Evolutionary conservation across 2,113 vertebrate species (phyloP).

Genomic region (Panthera uncia): DNA sequence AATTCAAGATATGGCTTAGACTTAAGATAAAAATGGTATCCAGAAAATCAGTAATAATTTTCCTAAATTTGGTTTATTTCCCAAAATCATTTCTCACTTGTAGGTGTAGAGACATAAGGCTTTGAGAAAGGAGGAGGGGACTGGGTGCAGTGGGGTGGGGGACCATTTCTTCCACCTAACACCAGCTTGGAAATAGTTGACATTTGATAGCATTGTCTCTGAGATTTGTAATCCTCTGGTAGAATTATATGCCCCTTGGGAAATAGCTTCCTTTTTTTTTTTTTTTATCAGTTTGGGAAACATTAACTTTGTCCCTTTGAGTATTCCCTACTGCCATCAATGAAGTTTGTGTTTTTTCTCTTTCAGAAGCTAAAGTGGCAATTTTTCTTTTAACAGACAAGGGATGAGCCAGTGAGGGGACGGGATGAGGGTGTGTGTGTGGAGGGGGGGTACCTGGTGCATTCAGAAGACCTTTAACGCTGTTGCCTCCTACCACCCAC

Average conservation of each 20-base stretch:
- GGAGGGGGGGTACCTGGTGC: neutral
- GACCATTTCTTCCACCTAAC: conserved; percentile 62
- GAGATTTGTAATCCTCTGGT: conserved; percentile 72
- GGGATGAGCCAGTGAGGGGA: neutral
- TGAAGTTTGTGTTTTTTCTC: conserved; percentile 73
- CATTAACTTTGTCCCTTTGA: conserved; percentile 79
- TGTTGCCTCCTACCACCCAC: neutral
- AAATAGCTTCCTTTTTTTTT: conserved; percentile 73
- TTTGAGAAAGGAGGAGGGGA: neutral
- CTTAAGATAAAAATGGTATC: neutral
- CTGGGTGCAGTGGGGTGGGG: neutral
- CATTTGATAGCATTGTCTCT: conserved; percentile 74
- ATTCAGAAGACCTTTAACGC: conserved; percentile 9
- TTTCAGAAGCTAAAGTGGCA: conserved; percentile 75
- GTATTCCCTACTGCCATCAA: conserved; percentile 48
- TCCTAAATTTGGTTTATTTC: conserved; percentile 41
- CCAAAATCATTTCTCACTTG: conserved; percentile 41
- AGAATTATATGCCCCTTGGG: conserved; percentile 74
- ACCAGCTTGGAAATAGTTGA: conserved; percentile 77
- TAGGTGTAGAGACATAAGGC: neutral
- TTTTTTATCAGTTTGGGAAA: conserved; percentile 80
- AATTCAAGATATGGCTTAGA: conserved; percentile 22
- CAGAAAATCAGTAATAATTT: neutral
- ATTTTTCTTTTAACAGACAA: conserved; percentile 20
- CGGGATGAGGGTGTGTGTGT: too few relatives aligned